Evolutionary conservation across 2,888 invertebrate genomes (phyloP).

Genomic region (Coelopa pilipes): DNA sequence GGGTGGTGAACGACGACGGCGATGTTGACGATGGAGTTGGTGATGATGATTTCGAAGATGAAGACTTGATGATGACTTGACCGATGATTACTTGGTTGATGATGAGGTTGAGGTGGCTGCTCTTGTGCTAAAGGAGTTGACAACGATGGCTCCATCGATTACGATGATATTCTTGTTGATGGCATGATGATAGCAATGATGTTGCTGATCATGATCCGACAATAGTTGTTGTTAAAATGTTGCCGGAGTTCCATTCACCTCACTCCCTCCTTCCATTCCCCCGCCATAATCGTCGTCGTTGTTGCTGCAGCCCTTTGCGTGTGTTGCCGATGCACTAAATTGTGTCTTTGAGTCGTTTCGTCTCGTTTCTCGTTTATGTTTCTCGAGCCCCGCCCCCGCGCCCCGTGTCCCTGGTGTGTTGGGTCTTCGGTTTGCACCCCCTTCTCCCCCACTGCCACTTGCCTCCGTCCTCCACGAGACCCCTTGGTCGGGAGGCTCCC

Average conservation of each 20-base stretch:
- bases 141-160: too few relatives aligned
- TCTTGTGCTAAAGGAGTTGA: not conserved
- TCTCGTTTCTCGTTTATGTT: not conserved
- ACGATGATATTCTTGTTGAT: too few relatives aligned
- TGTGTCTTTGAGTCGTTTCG: not conserved
- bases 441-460: not conserved
- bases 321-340: constrained; percentile 24
- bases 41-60: too few relatives aligned
- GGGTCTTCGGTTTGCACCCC: not conserved
- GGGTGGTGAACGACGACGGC: constrained; percentile 32
- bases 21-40: too few relatives aligned
- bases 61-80: not conserved
- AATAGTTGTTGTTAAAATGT: too few relatives aligned
- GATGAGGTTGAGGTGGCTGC: not conserved
- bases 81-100: not conserved
- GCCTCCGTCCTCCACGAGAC: not conserved
- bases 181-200: too few relatives aligned
- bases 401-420: too few relatives aligned
- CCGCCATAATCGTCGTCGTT: not conserved
- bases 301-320: not conserved
- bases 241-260: too few relatives aligned
- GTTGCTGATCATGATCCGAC: too few relatives aligned
- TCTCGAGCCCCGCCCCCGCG: too few relatives aligned
- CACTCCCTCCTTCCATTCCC: too few relatives aligned
- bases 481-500: too few relatives aligned